A percentile compares a stretch with the other conserved stretches of the same genome.
phyloP scores from a whole-genome alignment of 2,113 vertebrate species.

The Beaufortia kweichowensis region DNA sequence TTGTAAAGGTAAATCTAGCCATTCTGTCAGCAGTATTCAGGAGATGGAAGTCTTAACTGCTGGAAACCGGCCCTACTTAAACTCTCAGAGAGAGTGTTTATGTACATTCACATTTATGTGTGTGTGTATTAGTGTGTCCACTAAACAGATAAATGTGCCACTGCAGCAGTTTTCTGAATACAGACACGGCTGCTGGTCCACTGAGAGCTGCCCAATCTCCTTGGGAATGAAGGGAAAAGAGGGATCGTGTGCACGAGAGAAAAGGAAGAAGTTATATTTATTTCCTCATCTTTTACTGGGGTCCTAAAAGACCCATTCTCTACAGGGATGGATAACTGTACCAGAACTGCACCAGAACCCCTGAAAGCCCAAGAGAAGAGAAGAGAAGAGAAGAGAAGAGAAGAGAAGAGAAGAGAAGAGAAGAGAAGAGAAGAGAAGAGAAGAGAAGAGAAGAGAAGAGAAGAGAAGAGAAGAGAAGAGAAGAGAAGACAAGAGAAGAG shows the following conservation, averaged over 20 bases:
- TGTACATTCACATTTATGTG: constrained; percentile 16
- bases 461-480: neutral
- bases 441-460: neutral
- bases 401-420: neutral
- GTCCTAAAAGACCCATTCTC: constrained; percentile 37
- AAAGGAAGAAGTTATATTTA: constrained; percentile 35
- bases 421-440: neutral
- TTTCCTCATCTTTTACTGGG: constrained; percentile 29
- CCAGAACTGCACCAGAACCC: constrained; percentile 11
- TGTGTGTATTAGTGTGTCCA: constrained; percentile 51
- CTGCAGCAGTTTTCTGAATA: constrained; percentile 67
- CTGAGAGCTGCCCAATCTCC: constrained; percentile 24
- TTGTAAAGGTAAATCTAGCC: neutral
- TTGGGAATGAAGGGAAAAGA: constrained; percentile 32
- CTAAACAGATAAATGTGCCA: constrained; percentile 81
- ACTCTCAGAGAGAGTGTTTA: constrained; percentile 22
- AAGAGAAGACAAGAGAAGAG: neutral
- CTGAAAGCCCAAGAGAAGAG: constrained; percentile 44
- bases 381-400: neutral
- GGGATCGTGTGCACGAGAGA: constrained; percentile 1
- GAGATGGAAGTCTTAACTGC: constrained; percentile 18
- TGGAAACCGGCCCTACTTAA: constrained; percentile 11
- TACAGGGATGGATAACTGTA: constrained; percentile 28
- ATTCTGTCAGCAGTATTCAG: neutral
- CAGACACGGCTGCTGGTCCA: constrained; percentile 15